Base-by-base conservation (phyloP, 1,140 invertebrate genomes). In the Polyergus mexicanus region DNA sequence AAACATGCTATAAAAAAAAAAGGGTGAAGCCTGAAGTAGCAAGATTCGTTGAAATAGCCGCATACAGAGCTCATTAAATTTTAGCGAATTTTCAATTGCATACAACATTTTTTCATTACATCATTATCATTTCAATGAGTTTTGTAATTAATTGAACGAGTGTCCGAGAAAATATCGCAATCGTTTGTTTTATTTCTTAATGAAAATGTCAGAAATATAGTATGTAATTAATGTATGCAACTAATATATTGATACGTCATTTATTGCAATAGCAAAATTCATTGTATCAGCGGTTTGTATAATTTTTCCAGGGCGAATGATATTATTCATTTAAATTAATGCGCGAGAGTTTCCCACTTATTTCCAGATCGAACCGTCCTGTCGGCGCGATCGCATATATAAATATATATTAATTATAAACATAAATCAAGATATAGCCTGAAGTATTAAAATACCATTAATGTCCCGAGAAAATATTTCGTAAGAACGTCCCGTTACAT, bases 391-490 rank as follows among this genome's bases (percentile, higher is more conserved):
- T 72, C 25, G 6, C 6, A 10, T 32, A 32, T 32, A 32, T 41
- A 56, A 35, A 75, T 60, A 38, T 11, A 22, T n/a, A 77, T 66
- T 77, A 68, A 65, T 47, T 13, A 62, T 51, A 28, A 62, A 44
- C 1, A 78, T 25, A 66, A 65, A 51, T 78, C 60, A 16, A 66
- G 28, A 54, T 47, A 13, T 25, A 68, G 8, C 13, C 7, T 19
- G 28, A 5, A 10, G 35, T 51, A 51, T 47, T 6, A 25, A 54
- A 71, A 44, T 3, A 13, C 22, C 19, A 22, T 56, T 32, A 72
- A 3, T 25, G 65, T 41, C 10, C 8, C 44, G 35, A 13, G 16
- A 47, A 58, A 72, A 72, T 22, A n/a, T 25, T 41, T 72, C 19
- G 11, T 10, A 44, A 41, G 71, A 32, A 58, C n/a, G 5, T 41